Evolutionary conservation across 2,888 invertebrate genomes (phyloP), one percentile per base, ranked within the genome.

Genomic region (Eulithis testata): DNA sequence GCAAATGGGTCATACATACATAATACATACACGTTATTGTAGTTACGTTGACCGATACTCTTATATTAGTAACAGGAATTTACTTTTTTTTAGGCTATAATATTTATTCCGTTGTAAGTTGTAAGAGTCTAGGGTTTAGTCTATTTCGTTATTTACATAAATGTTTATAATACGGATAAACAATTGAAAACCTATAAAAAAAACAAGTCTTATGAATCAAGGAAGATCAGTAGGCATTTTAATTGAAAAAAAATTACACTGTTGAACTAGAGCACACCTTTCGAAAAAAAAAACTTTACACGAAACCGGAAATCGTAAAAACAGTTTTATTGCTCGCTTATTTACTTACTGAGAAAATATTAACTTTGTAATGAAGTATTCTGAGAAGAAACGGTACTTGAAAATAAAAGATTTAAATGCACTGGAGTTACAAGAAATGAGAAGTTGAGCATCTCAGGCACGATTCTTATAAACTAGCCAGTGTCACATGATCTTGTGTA

Each of bases 1-100:
- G 52, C 61, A 77, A 76, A 57, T 76, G 72, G 78, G 77, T 74
- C 76, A 75, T 61, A 63, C 56, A 43, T 14, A 63, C 21, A 21
- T 21, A 37, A 21, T 55, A 54, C 58, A 58, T 43, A 50, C 50
- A 56, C 49, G 43, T 44, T 27, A 60, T 37, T 27, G 12, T 37
- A 50, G 40, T 52, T 43, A 27, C 36, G 31, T 36, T 45, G 50
- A 59, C 37, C 52, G 52, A 62, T 60, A 45, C n/a, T 43, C 53
- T 45, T 14, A 51, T n/a, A 11, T 55, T 31, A 56, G 36, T 36
- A 36, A 7, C n/a, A 27, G 31, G 51, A 51, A 51, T 27, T 31
- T 31, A 27, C 31, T 31, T 31, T 31, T 40, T 5, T 40, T 3
- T 2, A 40, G 40, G 9, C 9, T 40, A 7, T 40, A 9, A 40